A percentile compares a stretch with the other conserved stretches of the same genome.
phyloP scores from a whole-genome alignment of 2,888 invertebrate genomes.

The Mamestra brassicae region DNA sequence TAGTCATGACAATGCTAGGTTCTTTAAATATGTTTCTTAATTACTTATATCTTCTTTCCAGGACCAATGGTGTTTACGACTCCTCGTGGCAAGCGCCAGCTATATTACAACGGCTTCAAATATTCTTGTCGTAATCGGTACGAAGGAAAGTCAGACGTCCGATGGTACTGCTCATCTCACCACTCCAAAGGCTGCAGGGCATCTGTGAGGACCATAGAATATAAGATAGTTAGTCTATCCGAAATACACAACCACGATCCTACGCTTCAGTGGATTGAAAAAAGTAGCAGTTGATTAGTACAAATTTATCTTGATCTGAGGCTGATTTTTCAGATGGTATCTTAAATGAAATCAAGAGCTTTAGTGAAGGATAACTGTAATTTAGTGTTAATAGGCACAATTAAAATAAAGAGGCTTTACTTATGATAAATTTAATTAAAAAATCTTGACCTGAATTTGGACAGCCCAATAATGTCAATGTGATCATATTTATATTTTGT shows the following conservation, averaged over 20 bases:
- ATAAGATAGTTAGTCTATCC: constrained; percentile 58
- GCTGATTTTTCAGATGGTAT: not conserved
- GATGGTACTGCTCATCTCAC: constrained; percentile 75
- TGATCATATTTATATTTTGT: not conserved
- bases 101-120: constrained; percentile 61
- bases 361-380: not conserved
- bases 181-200: constrained; percentile 70
- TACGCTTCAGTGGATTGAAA: constrained; percentile 35
- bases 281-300: constrained; percentile 24
- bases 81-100: constrained; percentile 57
- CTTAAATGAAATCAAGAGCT: not conserved
- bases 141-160: constrained; percentile 55
- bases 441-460: not conserved
- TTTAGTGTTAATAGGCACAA: not conserved
- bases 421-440: not conserved
- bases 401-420: not conserved
- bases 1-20: not conserved
- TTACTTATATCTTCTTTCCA: constrained; percentile 25
- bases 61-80: constrained; percentile 54
- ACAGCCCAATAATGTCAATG: not conserved
- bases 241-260: constrained; percentile 63
- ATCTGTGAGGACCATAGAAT: constrained; percentile 65
- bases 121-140: constrained; percentile 56
- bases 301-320: not conserved
- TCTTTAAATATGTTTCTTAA: not conserved